These are phyloP conservation scores for Antigone vipio DNA, from an alignment of 2,113 vertebrate species.

Conservation along the genomic window DNA sequence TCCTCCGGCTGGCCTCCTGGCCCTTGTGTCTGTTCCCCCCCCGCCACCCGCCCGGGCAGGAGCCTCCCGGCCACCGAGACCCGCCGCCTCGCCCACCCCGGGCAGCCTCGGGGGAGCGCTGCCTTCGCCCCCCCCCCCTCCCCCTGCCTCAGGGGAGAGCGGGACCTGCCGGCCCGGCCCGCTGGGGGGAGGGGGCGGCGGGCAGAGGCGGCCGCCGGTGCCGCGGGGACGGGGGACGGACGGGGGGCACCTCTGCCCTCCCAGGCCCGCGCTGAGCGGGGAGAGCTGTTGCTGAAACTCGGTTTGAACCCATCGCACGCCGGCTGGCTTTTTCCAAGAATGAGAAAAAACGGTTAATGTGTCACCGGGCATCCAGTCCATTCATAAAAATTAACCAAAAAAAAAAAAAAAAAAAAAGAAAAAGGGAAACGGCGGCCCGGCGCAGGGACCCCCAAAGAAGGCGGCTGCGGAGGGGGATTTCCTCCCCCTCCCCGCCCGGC, in stretches of 20 bases:
- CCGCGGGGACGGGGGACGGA: no score
- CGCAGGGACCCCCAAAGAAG: constrained; percentile 57
- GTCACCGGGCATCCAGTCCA: constrained; percentile 69
- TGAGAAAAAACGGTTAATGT: constrained; percentile 59
- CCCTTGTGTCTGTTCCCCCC: background rate
- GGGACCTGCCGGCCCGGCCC: background rate
- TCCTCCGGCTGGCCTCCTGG: background rate
- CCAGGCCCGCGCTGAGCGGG: background rate
- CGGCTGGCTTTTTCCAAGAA: constrained; percentile 31
- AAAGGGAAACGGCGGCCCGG: background rate
- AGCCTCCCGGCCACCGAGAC: background rate
- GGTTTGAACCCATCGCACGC: background rate
- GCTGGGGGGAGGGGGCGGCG: background rate
- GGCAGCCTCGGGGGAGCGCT: background rate
- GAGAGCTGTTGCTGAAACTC: background rate
- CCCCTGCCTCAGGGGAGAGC: background rate
- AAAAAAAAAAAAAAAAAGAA: background rate
- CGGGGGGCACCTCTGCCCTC: background rate
- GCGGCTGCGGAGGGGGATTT: background rate
- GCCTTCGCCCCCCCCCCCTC: background rate
- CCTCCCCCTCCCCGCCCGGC: constrained; percentile 35
- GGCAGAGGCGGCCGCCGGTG: background rate
- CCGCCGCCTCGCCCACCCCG: background rate
- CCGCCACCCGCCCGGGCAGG: background rate
- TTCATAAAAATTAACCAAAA: constrained; percentile 63